Conservation (phyloP, 1,140 invertebrate species). For the Drosophila auraria region DNA sequence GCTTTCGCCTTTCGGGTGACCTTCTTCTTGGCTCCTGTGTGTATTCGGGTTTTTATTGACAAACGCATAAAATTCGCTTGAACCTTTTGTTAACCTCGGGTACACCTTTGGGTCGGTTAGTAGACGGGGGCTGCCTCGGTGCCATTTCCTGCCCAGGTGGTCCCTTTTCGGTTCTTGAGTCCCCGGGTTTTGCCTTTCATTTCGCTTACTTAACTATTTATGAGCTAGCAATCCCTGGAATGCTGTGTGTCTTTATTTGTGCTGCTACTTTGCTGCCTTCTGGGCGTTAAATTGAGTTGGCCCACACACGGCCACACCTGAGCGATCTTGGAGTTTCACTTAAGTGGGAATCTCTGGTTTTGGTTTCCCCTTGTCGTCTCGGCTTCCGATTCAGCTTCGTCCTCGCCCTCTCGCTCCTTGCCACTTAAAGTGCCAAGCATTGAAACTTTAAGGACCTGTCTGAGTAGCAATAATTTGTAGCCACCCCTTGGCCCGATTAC, state of each 20-base stretch:
- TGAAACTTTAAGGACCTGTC: conserved; percentile 51
- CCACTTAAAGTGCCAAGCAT: conserved; percentile 51
- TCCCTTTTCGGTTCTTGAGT: conserved; percentile 38
- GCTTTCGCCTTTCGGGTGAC: conserved; percentile 59
- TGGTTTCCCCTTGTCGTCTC: conserved; percentile 14
- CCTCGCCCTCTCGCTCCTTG: neutral
- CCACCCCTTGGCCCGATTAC: conserved; percentile 35
- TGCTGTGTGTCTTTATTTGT: conserved; percentile 81
- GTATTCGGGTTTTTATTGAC: conserved; percentile 69
- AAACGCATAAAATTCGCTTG: conserved; percentile 79
- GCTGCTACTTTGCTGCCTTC: conserved; percentile 81
- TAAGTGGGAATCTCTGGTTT: conserved; percentile 47
- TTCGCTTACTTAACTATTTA: conserved; percentile 82
- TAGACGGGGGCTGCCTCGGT: conserved; percentile 26
- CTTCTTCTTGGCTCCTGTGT: conserved; percentile 13
- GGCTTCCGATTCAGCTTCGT: conserved; percentile 15
- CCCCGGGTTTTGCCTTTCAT: conserved; percentile 63
- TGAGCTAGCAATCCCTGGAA: conserved; percentile 82
- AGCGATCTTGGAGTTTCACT: conserved; percentile 46
- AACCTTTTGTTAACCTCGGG: conserved; percentile 76
- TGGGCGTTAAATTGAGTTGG: conserved; percentile 81
- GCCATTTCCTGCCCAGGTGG: conserved; percentile 54
- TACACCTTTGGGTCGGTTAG: conserved; percentile 55
- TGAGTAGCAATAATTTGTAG: conserved; percentile 58
- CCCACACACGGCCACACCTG: conserved; percentile 63